A percentile compares a stretch with the other conserved stretches of the same genome.
Conservation (phyloP, 1,140 invertebrate genomes). For the Penaeus chinensis region DNA sequence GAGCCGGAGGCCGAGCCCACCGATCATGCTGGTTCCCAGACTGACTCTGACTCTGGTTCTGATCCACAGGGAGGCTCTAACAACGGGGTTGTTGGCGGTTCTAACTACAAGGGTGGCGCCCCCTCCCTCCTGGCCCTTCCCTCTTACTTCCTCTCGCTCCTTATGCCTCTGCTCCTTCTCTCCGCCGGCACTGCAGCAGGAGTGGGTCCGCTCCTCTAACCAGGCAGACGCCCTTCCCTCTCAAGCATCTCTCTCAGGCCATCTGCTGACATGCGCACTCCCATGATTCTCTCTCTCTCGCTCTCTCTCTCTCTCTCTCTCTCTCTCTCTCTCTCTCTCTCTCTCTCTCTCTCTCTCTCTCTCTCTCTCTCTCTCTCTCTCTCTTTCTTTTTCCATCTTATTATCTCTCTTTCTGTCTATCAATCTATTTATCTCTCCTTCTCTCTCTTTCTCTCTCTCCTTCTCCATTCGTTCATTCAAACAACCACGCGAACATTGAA, state of each 20-base stretch:
- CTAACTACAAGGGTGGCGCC: conserved; percentile 30
- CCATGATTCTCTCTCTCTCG: background rate
- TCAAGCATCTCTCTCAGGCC: background rate
- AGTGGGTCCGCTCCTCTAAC: background rate
- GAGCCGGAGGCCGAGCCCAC: background rate
- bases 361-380: background rate
- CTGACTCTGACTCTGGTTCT: conserved; percentile 51
- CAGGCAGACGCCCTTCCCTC: background rate
- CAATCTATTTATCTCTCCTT: background rate
- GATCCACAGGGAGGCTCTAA: conserved; percentile 49
- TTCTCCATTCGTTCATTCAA: too few species aligned
- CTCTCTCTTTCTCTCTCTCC: background rate
- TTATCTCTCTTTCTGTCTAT: background rate
- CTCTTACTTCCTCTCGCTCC: background rate
- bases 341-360: background rate
- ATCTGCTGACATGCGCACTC: conserved; percentile 1
- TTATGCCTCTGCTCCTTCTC: conserved; percentile 1
- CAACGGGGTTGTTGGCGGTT: conserved; percentile 19
- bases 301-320: background rate
- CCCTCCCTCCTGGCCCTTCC: conserved; percentile 6
- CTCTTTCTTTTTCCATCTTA: background rate
- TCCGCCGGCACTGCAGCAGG: background rate
- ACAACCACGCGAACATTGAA: too few species aligned
- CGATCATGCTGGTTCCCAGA: conserved; percentile 40
- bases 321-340: background rate